Percentiles rank a stretch among this genome's conserved stretches.
Evolutionary conservation across 2,888 invertebrate species (phyloP).

Genomic region (Tenthredo notha): DNA sequence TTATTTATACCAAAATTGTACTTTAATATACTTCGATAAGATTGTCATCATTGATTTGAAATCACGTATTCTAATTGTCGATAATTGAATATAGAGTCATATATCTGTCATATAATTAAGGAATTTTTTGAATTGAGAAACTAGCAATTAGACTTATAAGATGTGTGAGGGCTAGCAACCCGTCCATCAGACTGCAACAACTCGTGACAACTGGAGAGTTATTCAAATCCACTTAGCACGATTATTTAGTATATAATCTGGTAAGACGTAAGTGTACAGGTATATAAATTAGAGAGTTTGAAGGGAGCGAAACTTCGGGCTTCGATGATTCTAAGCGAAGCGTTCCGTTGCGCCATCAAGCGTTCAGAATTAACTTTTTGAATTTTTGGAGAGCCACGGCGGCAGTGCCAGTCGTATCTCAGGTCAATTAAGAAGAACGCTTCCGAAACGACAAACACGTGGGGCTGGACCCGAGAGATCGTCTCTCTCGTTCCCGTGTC

Average conservation of each 20-base stretch:
- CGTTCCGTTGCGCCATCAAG: slow-evolving; percentile 50
- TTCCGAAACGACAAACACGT: slow-evolving; percentile 78
- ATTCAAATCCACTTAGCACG: slow-evolving; percentile 34
- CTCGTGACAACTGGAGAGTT: not conserved
- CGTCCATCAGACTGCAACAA: not conserved
- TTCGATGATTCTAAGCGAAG: slow-evolving; percentile 44
- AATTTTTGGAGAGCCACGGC: slow-evolving; percentile 63
- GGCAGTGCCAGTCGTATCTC: slow-evolving; percentile 71
- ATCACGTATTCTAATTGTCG: not conserved
- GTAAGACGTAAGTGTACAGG: not conserved
- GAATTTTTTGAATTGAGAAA: not conserved
- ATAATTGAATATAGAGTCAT: not conserved
- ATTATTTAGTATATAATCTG: slow-evolving; percentile 23
- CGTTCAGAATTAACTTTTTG: slow-evolving; percentile 52
- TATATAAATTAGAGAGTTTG: slow-evolving; percentile 17
- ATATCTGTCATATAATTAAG: not conserved
- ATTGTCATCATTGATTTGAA: not conserved
- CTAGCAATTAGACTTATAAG: not conserved
- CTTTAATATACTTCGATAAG: not conserved
- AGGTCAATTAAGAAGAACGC: slow-evolving; percentile 77
- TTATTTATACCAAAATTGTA: not conserved
- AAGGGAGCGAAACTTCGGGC: slow-evolving; percentile 3
- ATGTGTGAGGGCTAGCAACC: not conserved
- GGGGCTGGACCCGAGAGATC: slow-evolving; percentile 59
- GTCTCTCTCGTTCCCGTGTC: slow-evolving; percentile 50